Conservation (phyloP, 2,888 invertebrate genomes). For the Sycophila texana region DNA sequence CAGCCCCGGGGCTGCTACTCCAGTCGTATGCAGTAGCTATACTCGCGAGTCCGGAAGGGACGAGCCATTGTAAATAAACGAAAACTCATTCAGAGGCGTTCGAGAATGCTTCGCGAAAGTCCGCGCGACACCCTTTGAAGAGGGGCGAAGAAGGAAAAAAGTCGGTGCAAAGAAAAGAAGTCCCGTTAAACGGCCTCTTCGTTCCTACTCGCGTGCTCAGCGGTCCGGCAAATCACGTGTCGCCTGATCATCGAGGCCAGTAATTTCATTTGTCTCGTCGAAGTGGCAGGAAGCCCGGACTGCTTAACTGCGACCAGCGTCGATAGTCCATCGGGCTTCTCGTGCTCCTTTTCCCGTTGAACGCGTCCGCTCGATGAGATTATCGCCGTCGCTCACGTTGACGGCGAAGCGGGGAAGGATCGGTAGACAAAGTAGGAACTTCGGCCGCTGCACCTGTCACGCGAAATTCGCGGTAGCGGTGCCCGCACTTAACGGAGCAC, state of each 20-base stretch:
- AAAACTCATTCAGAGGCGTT: conserved; percentile 33
- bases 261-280: conserved; percentile 65
- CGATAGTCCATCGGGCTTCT: conserved; percentile 11
- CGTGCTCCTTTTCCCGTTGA: conserved; percentile 5
- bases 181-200: not conserved
- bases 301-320: conserved; percentile 66
- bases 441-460: conserved; percentile 36
- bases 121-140: not conserved
- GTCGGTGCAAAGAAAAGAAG: not conserved
- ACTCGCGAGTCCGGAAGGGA: conserved; percentile 2
- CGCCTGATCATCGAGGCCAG: conserved; percentile 62
- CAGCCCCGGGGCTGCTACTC: not conserved
- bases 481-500: conserved; percentile 11
- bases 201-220: not conserved
- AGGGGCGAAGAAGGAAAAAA: not conserved
- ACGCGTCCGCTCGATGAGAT: not conserved
- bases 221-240: conserved; percentile 2
- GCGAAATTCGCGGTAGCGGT: conserved; percentile 20
- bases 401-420: not conserved
- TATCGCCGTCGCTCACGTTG: not conserved
- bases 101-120: conserved; percentile 7
- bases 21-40: not conserved
- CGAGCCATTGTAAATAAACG: conserved; percentile 12
- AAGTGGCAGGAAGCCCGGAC: conserved; percentile 72
- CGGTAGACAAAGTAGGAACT: not conserved